Conservation (phyloP, 1,140 invertebrate genomes). For the Aphis craccivora region DNA sequence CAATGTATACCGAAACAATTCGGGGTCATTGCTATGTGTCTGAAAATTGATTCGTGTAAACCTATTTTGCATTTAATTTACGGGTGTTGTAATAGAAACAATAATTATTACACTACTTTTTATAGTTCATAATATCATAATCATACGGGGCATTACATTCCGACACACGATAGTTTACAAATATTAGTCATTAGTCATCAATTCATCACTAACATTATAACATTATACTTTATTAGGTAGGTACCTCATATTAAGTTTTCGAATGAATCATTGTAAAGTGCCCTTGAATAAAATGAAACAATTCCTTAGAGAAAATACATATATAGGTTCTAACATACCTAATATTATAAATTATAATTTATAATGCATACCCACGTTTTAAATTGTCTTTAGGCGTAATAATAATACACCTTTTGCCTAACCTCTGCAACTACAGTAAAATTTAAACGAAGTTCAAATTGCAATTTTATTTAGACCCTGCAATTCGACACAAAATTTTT, state of each 20-base stretch:
- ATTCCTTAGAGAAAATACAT: background rate
- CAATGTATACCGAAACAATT: conserved; percentile 39
- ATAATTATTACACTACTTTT: background rate
- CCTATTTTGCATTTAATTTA: conserved; percentile 18
- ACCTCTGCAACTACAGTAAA: background rate
- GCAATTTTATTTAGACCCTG: background rate
- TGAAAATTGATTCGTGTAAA: conserved; percentile 13
- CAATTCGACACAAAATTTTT: background rate
- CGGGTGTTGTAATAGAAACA: background rate
- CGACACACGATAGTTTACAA: background rate
- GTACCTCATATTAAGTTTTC: background rate
- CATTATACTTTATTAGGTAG: background rate
- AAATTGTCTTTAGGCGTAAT: conserved; percentile 2
- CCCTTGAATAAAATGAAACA: background rate
- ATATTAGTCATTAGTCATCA: background rate
- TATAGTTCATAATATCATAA: background rate
- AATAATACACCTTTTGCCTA: background rate
- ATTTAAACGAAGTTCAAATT: background rate
- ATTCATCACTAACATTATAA: too few species aligned
- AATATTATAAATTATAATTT: background rate
- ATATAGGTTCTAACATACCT: background rate
- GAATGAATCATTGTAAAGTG: conserved; percentile 23
- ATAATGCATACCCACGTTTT: background rate
- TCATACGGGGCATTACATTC: background rate
- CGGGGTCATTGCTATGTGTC: background rate